phyloP scores from a whole-genome alignment of 1,140 invertebrate species.

The Anastrepha obliqua region DNA sequence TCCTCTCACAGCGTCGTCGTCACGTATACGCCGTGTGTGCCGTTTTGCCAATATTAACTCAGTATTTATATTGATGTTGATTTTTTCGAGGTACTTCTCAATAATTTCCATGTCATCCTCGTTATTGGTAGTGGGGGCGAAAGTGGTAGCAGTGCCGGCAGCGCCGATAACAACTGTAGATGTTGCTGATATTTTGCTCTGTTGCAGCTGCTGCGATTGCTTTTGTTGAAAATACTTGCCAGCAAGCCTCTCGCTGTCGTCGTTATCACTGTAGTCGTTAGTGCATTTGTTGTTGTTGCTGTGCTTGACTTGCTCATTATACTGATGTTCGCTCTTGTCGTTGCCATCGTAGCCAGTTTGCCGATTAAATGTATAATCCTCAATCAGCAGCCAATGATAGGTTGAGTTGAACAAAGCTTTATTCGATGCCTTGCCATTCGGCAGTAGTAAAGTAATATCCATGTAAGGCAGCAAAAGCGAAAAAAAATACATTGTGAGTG shows the following conservation, averaged over 20 bases:
- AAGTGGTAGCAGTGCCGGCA: background rate
- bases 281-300: conserved; percentile 11
- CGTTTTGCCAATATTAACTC: conserved; percentile 71
- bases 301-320: conserved; percentile 40
- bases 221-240: conserved; percentile 20
- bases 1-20: background rate
- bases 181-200: background rate
- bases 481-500: background rate
- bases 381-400: conserved; percentile 74
- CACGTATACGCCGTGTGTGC: conserved; percentile 57
- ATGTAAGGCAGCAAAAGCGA: background rate
- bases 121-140: conserved; percentile 23
- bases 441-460: no score
- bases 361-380: conserved; percentile 69
- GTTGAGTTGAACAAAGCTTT: conserved; percentile 72
- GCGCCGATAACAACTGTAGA: background rate
- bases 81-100: conserved; percentile 70
- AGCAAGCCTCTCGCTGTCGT: background rate
- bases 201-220: conserved; percentile 11
- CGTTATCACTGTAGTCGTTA: conserved; percentile 3
- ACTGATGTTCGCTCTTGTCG: conserved; percentile 49
- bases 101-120: conserved; percentile 63
- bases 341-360: conserved; percentile 56
- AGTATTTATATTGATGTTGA: conserved; percentile 73
- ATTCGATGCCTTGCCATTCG: conserved; percentile 68